A percentile compares a stretch with the other conserved stretches of the same genome.
Evolutionary conservation across 1,140 invertebrate genomes (phyloP).

Genomic region (Philotrypesis tridentata): DNA sequence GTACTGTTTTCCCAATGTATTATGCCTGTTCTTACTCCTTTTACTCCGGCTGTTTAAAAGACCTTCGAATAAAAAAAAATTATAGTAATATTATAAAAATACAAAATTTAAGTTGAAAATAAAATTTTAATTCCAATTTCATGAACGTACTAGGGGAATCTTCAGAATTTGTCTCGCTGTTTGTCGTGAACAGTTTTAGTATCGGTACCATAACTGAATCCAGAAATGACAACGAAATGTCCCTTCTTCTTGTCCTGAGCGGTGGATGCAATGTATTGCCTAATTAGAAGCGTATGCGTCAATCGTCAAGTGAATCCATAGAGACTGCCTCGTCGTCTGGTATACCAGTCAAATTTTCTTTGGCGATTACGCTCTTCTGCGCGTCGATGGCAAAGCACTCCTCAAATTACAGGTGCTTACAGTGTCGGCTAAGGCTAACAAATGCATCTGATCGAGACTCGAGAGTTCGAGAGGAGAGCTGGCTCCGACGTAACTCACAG

Average conservation of each 20-base stretch:
- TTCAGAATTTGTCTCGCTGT: slow-evolving; percentile 75
- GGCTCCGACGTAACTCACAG: slow-evolving; percentile 85
- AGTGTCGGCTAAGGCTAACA: slow-evolving; percentile 97
- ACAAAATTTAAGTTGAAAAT: not conserved
- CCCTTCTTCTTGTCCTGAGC: slow-evolving; percentile 79
- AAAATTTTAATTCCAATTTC: not conserved
- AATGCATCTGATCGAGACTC: slow-evolving; percentile 99
- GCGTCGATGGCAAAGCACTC: slow-evolving; percentile 88
- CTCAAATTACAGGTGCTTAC: slow-evolving; percentile 94
- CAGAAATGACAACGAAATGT: slow-evolving; percentile 78
- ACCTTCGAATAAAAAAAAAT: slow-evolving; percentile 65
- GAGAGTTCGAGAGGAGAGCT: slow-evolving; percentile 82
- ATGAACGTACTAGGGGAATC: slow-evolving; percentile 73
- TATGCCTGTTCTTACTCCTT: slow-evolving; percentile 78
- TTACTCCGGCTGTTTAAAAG: slow-evolving; percentile 73
- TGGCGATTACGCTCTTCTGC: slow-evolving; percentile 81
- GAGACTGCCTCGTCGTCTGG: slow-evolving; percentile 78
- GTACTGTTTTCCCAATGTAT: slow-evolving; percentile 75
- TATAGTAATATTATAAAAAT: slow-evolving; percentile 9
- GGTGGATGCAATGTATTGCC: slow-evolving; percentile 83
- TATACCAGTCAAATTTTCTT: slow-evolving; percentile 80
- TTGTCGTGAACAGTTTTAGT: slow-evolving; percentile 75
- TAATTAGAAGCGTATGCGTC: slow-evolving; percentile 96
- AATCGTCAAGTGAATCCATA: slow-evolving; percentile 95
- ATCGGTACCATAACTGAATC: slow-evolving; percentile 79